These are phyloP conservation scores for Diadromus collaris DNA, from an alignment of 2,888 invertebrate genomes.

Conservation along the genomic window DNA sequence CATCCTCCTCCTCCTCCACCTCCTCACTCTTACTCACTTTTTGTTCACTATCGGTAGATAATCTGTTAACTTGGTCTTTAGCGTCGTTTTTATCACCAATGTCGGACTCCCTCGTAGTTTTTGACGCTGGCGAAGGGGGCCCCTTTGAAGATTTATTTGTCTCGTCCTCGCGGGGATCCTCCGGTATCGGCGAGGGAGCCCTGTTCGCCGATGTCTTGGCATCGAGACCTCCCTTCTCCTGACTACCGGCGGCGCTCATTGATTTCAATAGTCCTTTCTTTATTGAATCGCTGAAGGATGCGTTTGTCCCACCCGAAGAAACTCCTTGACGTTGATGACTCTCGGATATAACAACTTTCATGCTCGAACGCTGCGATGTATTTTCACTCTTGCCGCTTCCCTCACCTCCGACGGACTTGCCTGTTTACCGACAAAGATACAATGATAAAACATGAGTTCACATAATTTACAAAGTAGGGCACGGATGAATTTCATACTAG, in stretches of 20 bases:
- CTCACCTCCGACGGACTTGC: conserved; percentile 22
- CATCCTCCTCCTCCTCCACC: conserved; percentile 1
- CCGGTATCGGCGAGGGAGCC: conserved; percentile 83
- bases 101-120: conserved; percentile 77
- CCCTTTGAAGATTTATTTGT: conserved; percentile 60
- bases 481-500: not conserved
- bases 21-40: conserved; percentile 21
- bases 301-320: conserved; percentile 34
- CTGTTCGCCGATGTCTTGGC: conserved; percentile 52
- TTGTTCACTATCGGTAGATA: not conserved
- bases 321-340: conserved; percentile 33
- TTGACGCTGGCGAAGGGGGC: conserved; percentile 72
- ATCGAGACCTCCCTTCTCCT: conserved; percentile 60
- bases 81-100: conserved; percentile 6
- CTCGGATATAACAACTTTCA: conserved; percentile 56
- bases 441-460: not conserved
- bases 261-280: conserved; percentile 71
- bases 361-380: conserved; percentile 61
- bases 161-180: conserved; percentile 82
- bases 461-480: too few species aligned
- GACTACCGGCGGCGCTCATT: conserved; percentile 61
- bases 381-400: conserved; percentile 38
- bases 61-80: not conserved
- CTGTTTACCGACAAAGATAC: not conserved
- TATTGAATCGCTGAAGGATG: conserved; percentile 63